Base-by-base conservation (phyloP, 1,140 invertebrate species). In the Tetramorium simillimum region DNA sequence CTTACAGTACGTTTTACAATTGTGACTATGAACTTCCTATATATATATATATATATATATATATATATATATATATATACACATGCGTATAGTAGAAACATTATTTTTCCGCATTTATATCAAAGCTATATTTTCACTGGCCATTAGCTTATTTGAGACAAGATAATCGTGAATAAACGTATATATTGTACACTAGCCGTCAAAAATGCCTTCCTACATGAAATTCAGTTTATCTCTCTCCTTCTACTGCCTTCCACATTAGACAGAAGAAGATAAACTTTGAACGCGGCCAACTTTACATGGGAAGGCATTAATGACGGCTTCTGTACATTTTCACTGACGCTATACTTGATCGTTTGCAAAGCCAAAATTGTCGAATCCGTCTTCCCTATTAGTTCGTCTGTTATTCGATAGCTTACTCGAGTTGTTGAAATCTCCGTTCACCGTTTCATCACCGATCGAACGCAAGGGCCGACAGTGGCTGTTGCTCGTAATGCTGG, bases 301-400 rank as follows among this genome's bases (percentile, higher is more conserved):
- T n/a, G n/a, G n/a, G n/a, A n/a, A n/a, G n/a, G n/a, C n/a, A n/a
- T n/a, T n/a, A n/a, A n/a, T n/a, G n/a, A n/a, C n/a, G n/a, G n/a
- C n/a, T n/a, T n/a, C n/a, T n/a, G n/a, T n/a, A 18, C 12, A 46
- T 2, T 28, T 24, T 60, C 18, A 40, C 6, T 73, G 28, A 0
- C 18, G 14, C 14, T 72, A 72, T 21, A 58, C n/a, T 28, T 86
- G 67, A 4, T 92, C 92, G 12, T 89, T 81, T 14, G 88, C 56
- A 43, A 92, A 93, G 0, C 65, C 85, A 3, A 80, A 72, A 86
- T 93, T 93, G 24, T 92, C 90, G 43, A 92, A 62, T 12, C 87
- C 92, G 37, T 77, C 86, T 49, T 37, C 16, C 3, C 84, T 58
- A 21, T 40, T 56, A 1, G 46, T 63, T 2, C 81, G 80, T 73